phyloP scores from a whole-genome alignment of 2,113 vertebrate genomes.

The Amphilophus citrinellus region DNA sequence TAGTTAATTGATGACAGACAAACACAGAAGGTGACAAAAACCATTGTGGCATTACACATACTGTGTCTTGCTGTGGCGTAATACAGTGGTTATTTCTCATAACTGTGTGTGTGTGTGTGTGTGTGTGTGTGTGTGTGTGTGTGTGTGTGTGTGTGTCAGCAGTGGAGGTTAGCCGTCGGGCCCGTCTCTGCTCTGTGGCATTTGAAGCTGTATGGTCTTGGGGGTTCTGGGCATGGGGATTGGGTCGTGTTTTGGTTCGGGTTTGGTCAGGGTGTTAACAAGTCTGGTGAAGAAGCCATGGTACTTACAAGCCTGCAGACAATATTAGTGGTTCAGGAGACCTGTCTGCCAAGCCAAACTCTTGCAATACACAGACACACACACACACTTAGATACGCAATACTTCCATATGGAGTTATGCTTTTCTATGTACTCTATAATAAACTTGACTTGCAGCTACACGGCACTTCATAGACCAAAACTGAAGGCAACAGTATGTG shows the following conservation, averaged over 20 bases:
- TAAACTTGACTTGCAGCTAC: not conserved
- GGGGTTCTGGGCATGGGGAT: slow-evolving; percentile 51
- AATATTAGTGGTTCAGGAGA: slow-evolving; percentile 70
- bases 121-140: not conserved
- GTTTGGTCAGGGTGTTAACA: slow-evolving; percentile 79
- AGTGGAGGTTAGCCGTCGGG: slow-evolving; percentile 66
- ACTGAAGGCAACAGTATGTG: not conserved
- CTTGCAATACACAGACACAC: slow-evolving; percentile 11
- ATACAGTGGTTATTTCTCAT: slow-evolving; percentile 36
- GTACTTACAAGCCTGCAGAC: slow-evolving; percentile 67
- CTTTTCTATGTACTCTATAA: not conserved
- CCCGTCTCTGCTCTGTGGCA: slow-evolving; percentile 26
- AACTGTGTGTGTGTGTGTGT: slow-evolving; percentile 14
- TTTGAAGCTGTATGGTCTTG: slow-evolving; percentile 40
- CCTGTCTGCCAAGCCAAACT: slow-evolving; percentile 61
- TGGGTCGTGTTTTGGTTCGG: slow-evolving; percentile 64
- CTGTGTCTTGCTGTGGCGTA: slow-evolving; percentile 43
- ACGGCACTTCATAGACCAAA: not conserved
- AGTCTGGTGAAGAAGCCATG: slow-evolving; percentile 62
- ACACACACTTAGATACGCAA: not conserved
- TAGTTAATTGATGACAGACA: slow-evolving; percentile 67
- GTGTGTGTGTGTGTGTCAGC: slow-evolving; percentile 29
- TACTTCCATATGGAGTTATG: slow-evolving; percentile 2
- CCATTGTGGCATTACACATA: slow-evolving; percentile 57
- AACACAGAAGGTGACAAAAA: slow-evolving; percentile 71